Base-by-base conservation (phyloP, 1,140 invertebrate species). In the Macrobrachium rosenbergii region DNA sequence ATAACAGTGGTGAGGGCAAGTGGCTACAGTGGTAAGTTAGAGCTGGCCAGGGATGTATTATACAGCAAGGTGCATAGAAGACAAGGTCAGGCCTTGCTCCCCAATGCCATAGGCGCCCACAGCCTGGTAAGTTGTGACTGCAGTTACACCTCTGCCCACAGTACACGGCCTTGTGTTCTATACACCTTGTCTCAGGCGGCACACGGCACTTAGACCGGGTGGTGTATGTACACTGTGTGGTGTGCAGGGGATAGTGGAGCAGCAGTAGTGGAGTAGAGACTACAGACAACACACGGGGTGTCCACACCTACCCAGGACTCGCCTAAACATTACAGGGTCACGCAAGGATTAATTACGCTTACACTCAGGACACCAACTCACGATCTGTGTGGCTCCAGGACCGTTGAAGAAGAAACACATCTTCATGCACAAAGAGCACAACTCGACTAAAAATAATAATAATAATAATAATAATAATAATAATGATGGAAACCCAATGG, bases 341-440 rank as follows among this genome's bases (percentile, higher is more conserved):
- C 85, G 87, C 87, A 78, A 77, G 89, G 85, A 79, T 60, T 88
- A 67, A 88, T 69, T 88, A 88, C 82, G 81, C 87, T 83, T 84
- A 88, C 87, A 88, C 87, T 88, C 87, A 88, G 87, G 87, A 88
- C 87, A 88, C 87, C 87, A 88, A 89, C 89, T 89, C 89, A 89
- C 89, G 87, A 89, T 89, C 87, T 88, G 88, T 85, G 89, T 86
- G 89, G 82, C 87, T 89, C 86, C 89, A 82, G 89, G 86, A 88
- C 89, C 86, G 89, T 89, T 88, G 89, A 82, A 89, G 89, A 88
- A 89, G 89, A 89, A 89, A 89, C 89, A 89, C 89, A 89, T 88
- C 86, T 88, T 88, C 89, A 89, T 89, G 89, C 89, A 89, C 83
- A 89, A 84, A 88, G 83, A 87, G 84, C 86, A 89, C 86, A 89